These are phyloP conservation scores for Borostomias antarcticus DNA, from an alignment of 2,797 vertebrate genomes.

Conservation along the genomic window DNA sequence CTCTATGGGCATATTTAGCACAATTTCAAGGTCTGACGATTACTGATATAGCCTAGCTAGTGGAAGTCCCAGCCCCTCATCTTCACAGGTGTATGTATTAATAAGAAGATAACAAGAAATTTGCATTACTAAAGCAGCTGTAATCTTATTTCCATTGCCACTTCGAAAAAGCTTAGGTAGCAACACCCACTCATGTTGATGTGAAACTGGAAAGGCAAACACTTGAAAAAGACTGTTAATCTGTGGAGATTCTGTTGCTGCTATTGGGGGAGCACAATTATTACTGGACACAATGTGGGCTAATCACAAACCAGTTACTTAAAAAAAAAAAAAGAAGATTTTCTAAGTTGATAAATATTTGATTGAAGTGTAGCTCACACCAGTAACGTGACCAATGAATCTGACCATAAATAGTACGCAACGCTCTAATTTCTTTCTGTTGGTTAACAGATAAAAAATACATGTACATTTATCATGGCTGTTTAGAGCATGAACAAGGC, in stretches of 20 bases:
- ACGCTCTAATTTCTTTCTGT: no score
- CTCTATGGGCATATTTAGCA: constrained; percentile 42
- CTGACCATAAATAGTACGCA: not conserved
- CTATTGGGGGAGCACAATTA: no score
- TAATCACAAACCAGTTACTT: not conserved
- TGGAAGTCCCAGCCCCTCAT: constrained; percentile 17
- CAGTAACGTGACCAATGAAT: not conserved
- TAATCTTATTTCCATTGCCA: constrained; percentile 29
- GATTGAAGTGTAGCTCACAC: not conserved
- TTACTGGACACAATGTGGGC: no score
- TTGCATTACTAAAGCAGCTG: constrained; percentile 4
- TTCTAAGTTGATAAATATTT: not conserved
- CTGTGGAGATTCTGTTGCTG: no score
- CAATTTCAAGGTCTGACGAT: constrained; percentile 62
- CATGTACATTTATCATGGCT: no score
- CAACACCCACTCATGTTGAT: constrained; percentile 17
- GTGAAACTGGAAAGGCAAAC: constrained; percentile 2
- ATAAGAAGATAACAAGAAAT: constrained; percentile 30
- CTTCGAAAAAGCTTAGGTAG: not conserved
- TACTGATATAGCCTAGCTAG: constrained; percentile 34
- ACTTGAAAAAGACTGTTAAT: no score
- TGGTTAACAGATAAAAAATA: no score
- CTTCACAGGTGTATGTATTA: constrained; percentile 8
- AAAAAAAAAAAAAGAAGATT: no score
- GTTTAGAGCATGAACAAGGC: no score